Conservation (phyloP, 1,140 invertebrate species). For the Drosophila bocki region DNA sequence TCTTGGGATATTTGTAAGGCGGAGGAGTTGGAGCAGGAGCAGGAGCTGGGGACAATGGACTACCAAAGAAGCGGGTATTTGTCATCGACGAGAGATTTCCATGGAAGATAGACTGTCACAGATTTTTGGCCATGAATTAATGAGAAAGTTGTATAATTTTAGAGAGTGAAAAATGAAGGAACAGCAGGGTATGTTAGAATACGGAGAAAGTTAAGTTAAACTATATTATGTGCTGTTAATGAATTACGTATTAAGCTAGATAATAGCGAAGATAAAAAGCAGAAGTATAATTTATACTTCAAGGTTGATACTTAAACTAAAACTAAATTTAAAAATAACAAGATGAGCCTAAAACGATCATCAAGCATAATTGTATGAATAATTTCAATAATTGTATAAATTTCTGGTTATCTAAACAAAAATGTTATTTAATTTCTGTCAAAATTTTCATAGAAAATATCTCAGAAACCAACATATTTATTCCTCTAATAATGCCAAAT, state of each 20-base stretch:
- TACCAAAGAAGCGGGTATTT: slow-evolving; percentile 66
- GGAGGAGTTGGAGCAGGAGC: slow-evolving; percentile 21
- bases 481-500: background rate
- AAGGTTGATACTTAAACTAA: no score
- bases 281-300: no score
- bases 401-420: background rate
- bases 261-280: background rate
- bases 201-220: background rate
- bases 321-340: no score
- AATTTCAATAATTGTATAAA: no score
- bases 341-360: no score
- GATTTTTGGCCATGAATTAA: slow-evolving; percentile 58
- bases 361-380: no score
- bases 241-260: background rate
- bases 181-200: background rate
- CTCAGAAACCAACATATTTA: background rate
- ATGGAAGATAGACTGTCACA: slow-evolving; percentile 34
- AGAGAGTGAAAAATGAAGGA: background rate
- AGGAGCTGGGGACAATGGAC: slow-evolving; percentile 40
- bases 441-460: background rate
- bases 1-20: slow-evolving; percentile 17
- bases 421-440: background rate
- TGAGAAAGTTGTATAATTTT: slow-evolving; percentile 34
- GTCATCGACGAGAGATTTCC: slow-evolving; percentile 44
- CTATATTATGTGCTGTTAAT: background rate